phyloP scores from a whole-genome alignment of 2,797 vertebrate species.

The Sternotherus odoratus region DNA sequence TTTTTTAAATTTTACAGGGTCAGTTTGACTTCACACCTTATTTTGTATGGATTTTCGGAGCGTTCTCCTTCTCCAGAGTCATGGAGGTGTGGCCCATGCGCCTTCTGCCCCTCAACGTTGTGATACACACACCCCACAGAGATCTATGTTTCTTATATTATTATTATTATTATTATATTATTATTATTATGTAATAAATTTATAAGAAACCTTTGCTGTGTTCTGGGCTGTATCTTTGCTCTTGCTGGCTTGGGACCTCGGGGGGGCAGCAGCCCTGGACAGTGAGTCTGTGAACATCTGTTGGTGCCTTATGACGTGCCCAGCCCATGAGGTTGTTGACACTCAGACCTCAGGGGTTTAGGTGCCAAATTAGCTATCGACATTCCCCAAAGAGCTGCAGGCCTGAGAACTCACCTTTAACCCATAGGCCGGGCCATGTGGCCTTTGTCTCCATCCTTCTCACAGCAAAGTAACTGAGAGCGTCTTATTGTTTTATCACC shows the following conservation, averaged over 20 bases:
- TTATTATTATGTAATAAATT: slow-evolving; percentile 89
- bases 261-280: background rate
- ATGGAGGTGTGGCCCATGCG: slow-evolving; percentile 66
- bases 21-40: slow-evolving; percentile 75
- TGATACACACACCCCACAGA: slow-evolving; percentile 91
- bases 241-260: background rate
- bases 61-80: slow-evolving; percentile 75
- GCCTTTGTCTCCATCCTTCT: no score
- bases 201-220: slow-evolving; percentile 78
- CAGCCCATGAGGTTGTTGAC: no score
- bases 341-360: no score
- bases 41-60: slow-evolving; percentile 81
- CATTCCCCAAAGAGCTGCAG: background rate
- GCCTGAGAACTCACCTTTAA: no score
- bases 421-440: no score
- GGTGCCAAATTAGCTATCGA: no score
- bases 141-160: slow-evolving; percentile 97
- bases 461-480: no score
- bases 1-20: slow-evolving; percentile 82
- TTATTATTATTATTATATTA: slow-evolving; percentile 79
- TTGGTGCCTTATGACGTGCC: no score
- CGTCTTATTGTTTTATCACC: background rate
- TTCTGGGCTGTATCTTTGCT: background rate
- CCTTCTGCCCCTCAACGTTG: slow-evolving; percentile 86
- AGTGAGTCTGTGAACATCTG: background rate